Evolutionary conservation across 2,888 invertebrate species (phyloP).

Genomic region (Gymnoscelis rufifasciata): DNA sequence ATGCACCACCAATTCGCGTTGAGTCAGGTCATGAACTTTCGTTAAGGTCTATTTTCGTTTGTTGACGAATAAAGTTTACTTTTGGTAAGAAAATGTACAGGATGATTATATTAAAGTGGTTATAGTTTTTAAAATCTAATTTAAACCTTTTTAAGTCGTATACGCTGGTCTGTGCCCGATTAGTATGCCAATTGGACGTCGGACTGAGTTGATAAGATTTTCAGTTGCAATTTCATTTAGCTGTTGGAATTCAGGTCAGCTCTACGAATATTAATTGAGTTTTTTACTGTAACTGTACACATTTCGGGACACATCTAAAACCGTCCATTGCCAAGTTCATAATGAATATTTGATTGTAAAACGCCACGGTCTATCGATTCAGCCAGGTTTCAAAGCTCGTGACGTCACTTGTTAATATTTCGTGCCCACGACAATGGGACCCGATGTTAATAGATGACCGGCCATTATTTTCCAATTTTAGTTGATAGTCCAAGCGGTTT

Average conservation of each 20-base stretch:
- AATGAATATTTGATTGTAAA: constrained; percentile 21
- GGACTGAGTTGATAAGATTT: constrained; percentile 11
- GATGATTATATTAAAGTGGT: no score
- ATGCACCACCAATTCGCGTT: constrained; percentile 16
- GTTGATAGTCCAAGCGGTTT: constrained; percentile 41
- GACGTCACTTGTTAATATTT: constrained; percentile 63
- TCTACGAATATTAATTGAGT: constrained; percentile 3
- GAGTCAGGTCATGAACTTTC: constrained; percentile 26
- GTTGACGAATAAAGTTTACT: not conserved
- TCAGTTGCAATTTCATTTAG: constrained; percentile 7
- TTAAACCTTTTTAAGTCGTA: no score
- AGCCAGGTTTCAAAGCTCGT: constrained; percentile 31
- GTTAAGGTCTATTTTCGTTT: constrained; percentile 19
- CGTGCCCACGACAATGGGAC: constrained; percentile 41
- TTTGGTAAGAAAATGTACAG: not conserved
- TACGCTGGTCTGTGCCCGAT: constrained; percentile 6
- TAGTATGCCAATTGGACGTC: constrained; percentile 15
- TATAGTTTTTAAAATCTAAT: no score
- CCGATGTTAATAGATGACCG: constrained; percentile 41
- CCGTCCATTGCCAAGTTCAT: constrained; percentile 45
- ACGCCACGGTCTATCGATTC: constrained; percentile 46
- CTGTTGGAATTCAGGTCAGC: constrained; percentile 1
- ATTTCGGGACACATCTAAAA: constrained; percentile 1
- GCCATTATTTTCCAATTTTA: constrained; percentile 62
- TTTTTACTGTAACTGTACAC: not conserved